Conservation (phyloP, 1,140 invertebrate genomes). For the Paraescarpia echinospica region DNA sequence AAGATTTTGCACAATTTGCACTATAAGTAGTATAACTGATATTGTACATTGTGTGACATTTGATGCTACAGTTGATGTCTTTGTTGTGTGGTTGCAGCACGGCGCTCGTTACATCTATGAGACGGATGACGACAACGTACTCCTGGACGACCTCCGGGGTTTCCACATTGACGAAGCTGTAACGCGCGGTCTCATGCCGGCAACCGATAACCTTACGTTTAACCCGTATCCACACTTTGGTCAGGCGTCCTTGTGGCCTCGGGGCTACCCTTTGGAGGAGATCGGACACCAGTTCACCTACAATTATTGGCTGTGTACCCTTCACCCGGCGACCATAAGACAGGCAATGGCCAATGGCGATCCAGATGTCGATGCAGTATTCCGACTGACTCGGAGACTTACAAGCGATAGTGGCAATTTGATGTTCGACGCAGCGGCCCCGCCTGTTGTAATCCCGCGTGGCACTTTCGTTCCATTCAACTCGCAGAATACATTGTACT, state of each 20-base stretch:
- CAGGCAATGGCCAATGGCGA: constrained; percentile 53
- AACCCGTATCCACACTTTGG: constrained; percentile 53
- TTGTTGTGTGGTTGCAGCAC: constrained; percentile 27
- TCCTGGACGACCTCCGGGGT: constrained; percentile 28
- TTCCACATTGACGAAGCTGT: constrained; percentile 27
- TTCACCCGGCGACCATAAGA: constrained; percentile 40
- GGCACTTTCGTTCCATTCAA: constrained; percentile 45
- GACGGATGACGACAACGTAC: constrained; percentile 53
- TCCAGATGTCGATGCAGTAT: constrained; percentile 55
- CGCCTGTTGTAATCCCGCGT: constrained; percentile 34
- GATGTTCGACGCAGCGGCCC: constrained; percentile 38
- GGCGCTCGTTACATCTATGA: constrained; percentile 54
- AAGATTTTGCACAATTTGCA: not conserved
- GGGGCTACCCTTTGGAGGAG: constrained; percentile 46
- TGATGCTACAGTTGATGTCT: not conserved
- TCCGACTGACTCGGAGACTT: constrained; percentile 41
- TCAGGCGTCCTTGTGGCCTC: constrained; percentile 46
- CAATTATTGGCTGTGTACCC: constrained; percentile 26
- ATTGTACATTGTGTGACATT: constrained; percentile 9
- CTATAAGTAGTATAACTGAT: constrained; percentile 4
- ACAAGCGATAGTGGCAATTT: constrained; percentile 32
- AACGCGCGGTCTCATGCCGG: constrained; percentile 15
- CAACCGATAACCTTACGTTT: constrained; percentile 29
- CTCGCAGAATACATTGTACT: constrained; percentile 52
- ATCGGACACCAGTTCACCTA: constrained; percentile 28